phyloP scores from a whole-genome alignment of 2,888 invertebrate species.

The Drosophila monieri region DNA sequence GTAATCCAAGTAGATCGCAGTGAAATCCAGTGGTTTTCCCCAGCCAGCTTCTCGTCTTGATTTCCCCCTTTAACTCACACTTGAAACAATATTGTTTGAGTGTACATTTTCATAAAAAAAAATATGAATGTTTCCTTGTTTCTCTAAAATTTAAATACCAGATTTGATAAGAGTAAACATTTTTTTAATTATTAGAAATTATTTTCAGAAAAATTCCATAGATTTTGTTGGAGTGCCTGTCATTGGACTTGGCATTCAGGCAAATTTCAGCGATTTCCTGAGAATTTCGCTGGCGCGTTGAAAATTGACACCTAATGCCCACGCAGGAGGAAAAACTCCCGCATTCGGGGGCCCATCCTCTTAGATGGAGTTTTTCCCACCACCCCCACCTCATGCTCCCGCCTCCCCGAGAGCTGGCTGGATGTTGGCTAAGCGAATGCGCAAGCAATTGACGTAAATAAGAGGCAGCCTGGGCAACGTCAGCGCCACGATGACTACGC shows the following conservation, averaged over 20 bases:
- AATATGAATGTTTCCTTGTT: too few species aligned
- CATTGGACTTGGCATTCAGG: constrained; percentile 29
- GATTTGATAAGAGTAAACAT: background rate
- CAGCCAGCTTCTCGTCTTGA: constrained; percentile 2
- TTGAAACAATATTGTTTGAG: background rate
- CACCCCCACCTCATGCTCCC: background rate
- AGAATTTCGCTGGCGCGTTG: constrained; percentile 46
- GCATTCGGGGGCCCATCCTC: constrained; percentile 19
- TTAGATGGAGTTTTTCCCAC: constrained; percentile 10
- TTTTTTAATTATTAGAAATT: background rate
- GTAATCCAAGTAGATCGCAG: constrained; percentile 36
- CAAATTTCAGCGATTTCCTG: constrained; percentile 58
- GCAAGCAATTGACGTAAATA: constrained; percentile 77
- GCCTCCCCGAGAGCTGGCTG: constrained; percentile 4
- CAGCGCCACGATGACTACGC: constrained; percentile 44
- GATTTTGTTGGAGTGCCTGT: background rate
- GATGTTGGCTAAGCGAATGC: constrained; percentile 48
- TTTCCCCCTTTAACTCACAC: constrained; percentile 3
- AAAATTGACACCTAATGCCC: constrained; percentile 69
- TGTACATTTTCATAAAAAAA: too few species aligned
- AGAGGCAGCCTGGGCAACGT: constrained; percentile 56
- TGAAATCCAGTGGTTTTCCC: constrained; percentile 31
- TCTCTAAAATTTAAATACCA: too few species aligned
- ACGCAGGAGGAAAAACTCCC: constrained; percentile 45
- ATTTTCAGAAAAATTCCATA: background rate